Base-by-base conservation (phyloP, 2,797 vertebrate species). In the Dryobates pubescens region DNA sequence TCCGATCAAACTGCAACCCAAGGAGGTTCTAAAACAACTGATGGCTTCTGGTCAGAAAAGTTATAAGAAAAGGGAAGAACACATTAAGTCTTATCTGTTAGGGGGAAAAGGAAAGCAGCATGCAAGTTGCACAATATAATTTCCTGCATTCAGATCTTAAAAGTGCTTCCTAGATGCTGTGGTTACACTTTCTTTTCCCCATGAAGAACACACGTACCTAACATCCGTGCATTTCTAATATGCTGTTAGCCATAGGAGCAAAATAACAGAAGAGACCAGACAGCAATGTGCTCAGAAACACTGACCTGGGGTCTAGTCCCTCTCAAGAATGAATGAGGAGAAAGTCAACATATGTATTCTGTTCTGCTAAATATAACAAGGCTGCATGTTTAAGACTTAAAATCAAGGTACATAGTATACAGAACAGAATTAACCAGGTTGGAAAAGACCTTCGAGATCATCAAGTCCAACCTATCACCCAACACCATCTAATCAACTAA, bases 381-480 rank as follows among this genome's bases (percentile, higher is more conserved):
- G 29, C 9, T 63, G 26, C 34, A 36, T 24, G 30, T 36, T 56
- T n/a, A 38, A 64, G n/a, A 32, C 7, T 67, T 77, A 20, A 74
- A 57, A 87, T 30, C 72, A 74, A 92, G 93, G 94, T 82, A 80
- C 64, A 81, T 68, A 83, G 69, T 45, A 86, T 57, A 51, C 38
- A 13, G 38, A 38, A 51, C 38, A 38, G 38, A 38, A 38, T 38
- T 38, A 38, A 38, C 12, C 38, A 38, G 38, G 38, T 38, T 38
- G 36, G 36, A 36, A 36, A 36, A 36, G 36, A 36, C 36, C 36
- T 36, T 36, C 36, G 36, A 36, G 36, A 36, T 36, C 10, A 36
- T 36, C 36, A 38, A 38, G 38, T 38, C 38, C 38, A 38, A 38
- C 38, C 38, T 38, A 38, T 38, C 38, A 38, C 11, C 38, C 38